phyloP scores from a whole-genome alignment of 2,888 invertebrate species.

The Orgyia antiqua region DNA sequence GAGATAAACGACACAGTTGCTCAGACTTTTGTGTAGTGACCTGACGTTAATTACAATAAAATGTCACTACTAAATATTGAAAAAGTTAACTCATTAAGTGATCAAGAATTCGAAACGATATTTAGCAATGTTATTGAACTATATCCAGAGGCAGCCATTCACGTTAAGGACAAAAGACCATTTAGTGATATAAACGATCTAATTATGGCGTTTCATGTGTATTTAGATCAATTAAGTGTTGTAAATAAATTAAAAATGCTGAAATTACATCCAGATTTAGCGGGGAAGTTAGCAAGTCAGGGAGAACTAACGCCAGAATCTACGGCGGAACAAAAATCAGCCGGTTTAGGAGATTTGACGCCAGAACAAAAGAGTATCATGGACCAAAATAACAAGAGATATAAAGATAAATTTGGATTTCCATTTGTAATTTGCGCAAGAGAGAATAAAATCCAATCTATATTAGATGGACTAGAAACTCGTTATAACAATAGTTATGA shows the following conservation, averaged over 20 bases:
- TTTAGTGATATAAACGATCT: conserved; percentile 66
- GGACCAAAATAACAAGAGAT: conserved; percentile 60
- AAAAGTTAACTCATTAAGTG: conserved; percentile 74
- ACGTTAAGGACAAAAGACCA: conserved; percentile 68
- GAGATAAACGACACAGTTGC: not conserved
- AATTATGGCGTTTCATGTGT: conserved; percentile 70
- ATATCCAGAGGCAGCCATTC: conserved; percentile 71
- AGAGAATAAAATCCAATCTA: conserved; percentile 78
- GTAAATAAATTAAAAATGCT: conserved; percentile 75
- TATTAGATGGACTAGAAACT: conserved; percentile 73
- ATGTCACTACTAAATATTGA: conserved; percentile 43
- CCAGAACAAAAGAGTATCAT: conserved; percentile 70
- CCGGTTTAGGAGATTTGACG: conserved; percentile 75
- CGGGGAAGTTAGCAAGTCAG: conserved; percentile 74
- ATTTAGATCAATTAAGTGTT: conserved; percentile 71
- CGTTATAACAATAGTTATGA: conserved; percentile 73
- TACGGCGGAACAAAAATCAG: conserved; percentile 73
- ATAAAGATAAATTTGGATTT: conserved; percentile 81
- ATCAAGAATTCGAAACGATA: conserved; percentile 73
- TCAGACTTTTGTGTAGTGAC: not conserved
- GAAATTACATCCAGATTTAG: conserved; percentile 81
- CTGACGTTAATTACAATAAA: conserved; percentile 6
- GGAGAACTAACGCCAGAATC: conserved; percentile 79
- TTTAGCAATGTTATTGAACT: conserved; percentile 82
- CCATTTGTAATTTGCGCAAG: conserved; percentile 84